Evolutionary conservation across 2,113 vertebrate species (phyloP).

Genomic region (Barnardius zonarius): DNA sequence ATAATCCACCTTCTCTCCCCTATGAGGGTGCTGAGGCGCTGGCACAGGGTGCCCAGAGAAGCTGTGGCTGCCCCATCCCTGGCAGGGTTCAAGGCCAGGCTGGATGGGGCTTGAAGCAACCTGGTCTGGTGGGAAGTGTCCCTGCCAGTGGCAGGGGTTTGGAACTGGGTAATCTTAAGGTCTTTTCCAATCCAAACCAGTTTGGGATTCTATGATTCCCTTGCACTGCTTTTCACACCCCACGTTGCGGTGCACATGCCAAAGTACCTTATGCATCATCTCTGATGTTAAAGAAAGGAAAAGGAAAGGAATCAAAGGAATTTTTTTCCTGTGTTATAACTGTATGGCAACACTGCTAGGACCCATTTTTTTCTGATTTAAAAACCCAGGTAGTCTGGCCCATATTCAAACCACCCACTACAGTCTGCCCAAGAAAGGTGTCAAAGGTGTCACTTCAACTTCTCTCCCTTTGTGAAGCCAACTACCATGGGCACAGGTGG

Average conservation of each 20-base stretch:
- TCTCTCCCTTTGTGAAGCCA: not conserved
- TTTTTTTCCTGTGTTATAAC: not conserved
- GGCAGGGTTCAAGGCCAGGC: not conserved
- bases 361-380: not conserved
- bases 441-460: not conserved
- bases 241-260: rapidly evolving
- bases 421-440: not conserved
- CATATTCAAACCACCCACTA: not conserved
- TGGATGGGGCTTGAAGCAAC: too few species aligned
- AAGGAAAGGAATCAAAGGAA: not conserved
- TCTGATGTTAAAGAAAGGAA: not conserved
- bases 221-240: not conserved
- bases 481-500: not conserved
- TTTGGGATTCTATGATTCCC: not conserved
- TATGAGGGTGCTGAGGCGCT: not conserved
- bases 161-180: not conserved
- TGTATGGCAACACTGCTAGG: not conserved
- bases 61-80: not conserved
- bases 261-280: not conserved
- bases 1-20: not conserved
- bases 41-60: not conserved
- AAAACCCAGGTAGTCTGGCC: not conserved
- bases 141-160: too few species aligned
- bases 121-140: too few species aligned
- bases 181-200: not conserved